Percentiles rank a stretch among this genome's conserved stretches.
These are phyloP conservation scores for Brachyalestes nurse DNA, from an alignment of 2,797 vertebrate species.

Conservation along the genomic window DNA sequence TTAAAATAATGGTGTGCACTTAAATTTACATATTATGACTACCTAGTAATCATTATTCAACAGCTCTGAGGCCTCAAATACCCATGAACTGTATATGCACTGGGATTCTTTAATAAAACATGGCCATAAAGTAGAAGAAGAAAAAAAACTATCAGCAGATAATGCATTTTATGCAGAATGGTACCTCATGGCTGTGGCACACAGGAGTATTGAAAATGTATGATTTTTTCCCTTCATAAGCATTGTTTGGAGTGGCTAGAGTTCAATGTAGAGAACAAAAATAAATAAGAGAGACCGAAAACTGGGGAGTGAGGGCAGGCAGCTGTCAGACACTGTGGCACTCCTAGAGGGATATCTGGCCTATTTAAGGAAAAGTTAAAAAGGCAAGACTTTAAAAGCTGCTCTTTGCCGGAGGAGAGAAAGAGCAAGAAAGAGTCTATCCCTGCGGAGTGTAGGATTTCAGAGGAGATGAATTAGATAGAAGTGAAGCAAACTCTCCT, in stretches of 20 bases:
- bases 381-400: slow-evolving; percentile 46
- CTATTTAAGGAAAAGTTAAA: slow-evolving; percentile 38
- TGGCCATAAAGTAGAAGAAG: slow-evolving; percentile 43
- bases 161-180: slow-evolving; percentile 45
- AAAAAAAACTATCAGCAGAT: slow-evolving; percentile 56
- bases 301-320: background rate
- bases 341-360: slow-evolving; percentile 30
- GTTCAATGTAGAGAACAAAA: slow-evolving; percentile 27
- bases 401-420: slow-evolving; percentile 27
- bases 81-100: slow-evolving; percentile 20
- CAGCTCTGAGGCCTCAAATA: slow-evolving; percentile 30
- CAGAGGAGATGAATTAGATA: slow-evolving; percentile 29
- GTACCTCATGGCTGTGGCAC: background rate
- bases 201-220: slow-evolving; percentile 9
- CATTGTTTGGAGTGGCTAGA: slow-evolving; percentile 17
- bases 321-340: slow-evolving; percentile 30
- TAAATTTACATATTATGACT: slow-evolving; percentile 41
- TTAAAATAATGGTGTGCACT: slow-evolving; percentile 58
- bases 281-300: slow-evolving; percentile 35
- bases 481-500: slow-evolving; percentile 43
- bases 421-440: slow-evolving; percentile 8
- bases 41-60: slow-evolving; percentile 56
- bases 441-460: slow-evolving; percentile 21
- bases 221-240: background rate
- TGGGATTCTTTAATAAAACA: slow-evolving; percentile 64